phyloP scores from a whole-genome alignment of 2,888 invertebrate species.

The Mystacides longicornis region DNA sequence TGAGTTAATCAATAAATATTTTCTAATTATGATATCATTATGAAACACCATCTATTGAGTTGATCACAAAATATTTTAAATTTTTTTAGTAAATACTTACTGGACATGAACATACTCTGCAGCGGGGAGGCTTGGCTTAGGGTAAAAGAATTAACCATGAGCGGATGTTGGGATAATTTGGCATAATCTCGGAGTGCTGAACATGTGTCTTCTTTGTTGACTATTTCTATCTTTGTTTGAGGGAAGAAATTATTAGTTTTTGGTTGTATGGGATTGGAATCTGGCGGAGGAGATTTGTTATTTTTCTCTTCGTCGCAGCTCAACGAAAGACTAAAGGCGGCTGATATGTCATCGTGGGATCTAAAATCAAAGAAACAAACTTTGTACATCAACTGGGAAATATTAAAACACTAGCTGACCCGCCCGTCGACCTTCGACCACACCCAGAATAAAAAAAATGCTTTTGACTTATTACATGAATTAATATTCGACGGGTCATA shows the following conservation, averaged over 20 bases:
- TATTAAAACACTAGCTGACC: too few relatives aligned
- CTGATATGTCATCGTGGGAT: constrained; percentile 47
- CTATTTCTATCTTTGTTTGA: constrained; percentile 17
- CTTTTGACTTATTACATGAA: too few relatives aligned
- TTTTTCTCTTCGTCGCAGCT: constrained; percentile 43
- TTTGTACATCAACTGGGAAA: too few relatives aligned
- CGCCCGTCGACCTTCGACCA: too few relatives aligned
- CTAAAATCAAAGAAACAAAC: constrained; percentile 30
- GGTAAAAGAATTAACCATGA: constrained; percentile 45
- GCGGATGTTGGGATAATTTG: constrained; percentile 39
- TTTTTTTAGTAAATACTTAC: constrained; percentile 32
- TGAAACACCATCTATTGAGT: too few relatives aligned
- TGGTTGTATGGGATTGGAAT: neutral
- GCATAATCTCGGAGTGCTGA: constrained; percentile 34
- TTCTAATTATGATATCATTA: too few relatives aligned
- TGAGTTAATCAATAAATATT: too few relatives aligned
- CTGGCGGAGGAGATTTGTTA: neutral
- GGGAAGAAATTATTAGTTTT: constrained; percentile 19
- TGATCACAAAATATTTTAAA: neutral
- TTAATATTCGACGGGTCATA: too few relatives aligned
- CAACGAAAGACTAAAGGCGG: constrained; percentile 45
- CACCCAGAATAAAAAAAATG: too few relatives aligned
- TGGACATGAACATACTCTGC: constrained; percentile 42
- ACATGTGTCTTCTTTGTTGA: constrained; percentile 14
- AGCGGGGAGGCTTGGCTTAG: constrained; percentile 43